Base-by-base conservation (phyloP, 2,888 invertebrate genomes). In the Pachymerium ferrugineum region DNA sequence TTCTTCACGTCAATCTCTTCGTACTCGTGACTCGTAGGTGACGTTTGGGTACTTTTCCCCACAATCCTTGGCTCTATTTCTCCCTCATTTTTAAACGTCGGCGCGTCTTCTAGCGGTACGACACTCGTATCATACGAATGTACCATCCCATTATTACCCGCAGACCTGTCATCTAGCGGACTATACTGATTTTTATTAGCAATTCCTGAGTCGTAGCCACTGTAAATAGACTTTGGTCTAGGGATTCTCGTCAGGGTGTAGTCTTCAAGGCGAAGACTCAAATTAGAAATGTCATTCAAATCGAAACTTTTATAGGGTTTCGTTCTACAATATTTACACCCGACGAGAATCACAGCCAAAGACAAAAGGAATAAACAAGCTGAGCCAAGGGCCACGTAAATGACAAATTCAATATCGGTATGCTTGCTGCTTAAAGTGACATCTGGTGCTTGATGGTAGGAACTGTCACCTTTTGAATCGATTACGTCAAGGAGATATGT, bases 81-180 rank as follows among this genome's bases (percentile, higher is more conserved):
- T 16, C 16, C 30, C 19, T 72, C 72, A 3, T 10, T 29, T 54
- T 31, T 31, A 8, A 28, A 28, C 19, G 19, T 71, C 6, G 72
- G 72, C 3, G 73, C 76, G 30, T 78, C 78, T 47, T 78, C 77
- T 5, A 78, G 72, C 3, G 78, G 78, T 4, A 78, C 77, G 19
- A 78, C 77, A 67, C 78, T 78, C 29, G 78, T 78, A 35, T 78
- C 77, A 67, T 76, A 78, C 25, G 78, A 75, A 25, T 76, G 77
- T 1, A 77, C 75, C 29, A 77, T 74, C 3, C 77, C 77, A 47
- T 73, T 74, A 6, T 73, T 73, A 0, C 73, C 70, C 3, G 75
- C 74, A n/a, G 75, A 70, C n/a, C 74, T 73, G 22, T 76, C 76
- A 29, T 76, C 76, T 71, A 77, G 73, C 14, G 76, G 76, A 14